Conservation (phyloP, 2,888 invertebrate genomes). For the Hypolimnas misippus region DNA sequence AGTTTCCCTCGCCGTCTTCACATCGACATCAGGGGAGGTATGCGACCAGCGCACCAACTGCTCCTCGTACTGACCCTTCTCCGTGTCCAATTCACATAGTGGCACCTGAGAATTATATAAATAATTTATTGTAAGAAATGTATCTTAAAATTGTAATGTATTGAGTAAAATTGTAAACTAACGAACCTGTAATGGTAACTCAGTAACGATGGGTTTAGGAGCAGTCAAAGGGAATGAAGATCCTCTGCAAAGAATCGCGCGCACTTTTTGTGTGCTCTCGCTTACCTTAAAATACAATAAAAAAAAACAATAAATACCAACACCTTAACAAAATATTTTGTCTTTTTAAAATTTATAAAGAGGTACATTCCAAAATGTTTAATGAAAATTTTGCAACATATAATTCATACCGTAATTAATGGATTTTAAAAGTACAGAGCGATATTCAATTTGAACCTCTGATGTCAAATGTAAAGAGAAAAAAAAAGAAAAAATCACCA, state of each 20-base stretch:
- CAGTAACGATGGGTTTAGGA: slow-evolving; percentile 92
- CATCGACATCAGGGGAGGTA: slow-evolving; percentile 85
- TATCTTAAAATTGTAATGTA: neutral
- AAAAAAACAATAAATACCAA: too few species aligned
- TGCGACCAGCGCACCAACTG: slow-evolving; percentile 86
- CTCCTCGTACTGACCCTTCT: slow-evolving; percentile 93
- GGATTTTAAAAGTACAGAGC: too few species aligned
- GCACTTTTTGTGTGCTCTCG: slow-evolving; percentile 90
- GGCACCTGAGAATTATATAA: slow-evolving; percentile 82
- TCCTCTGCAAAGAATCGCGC: slow-evolving; percentile 95
- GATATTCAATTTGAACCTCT: too few species aligned
- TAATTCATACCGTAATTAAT: too few species aligned
- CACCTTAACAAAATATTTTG: neutral
- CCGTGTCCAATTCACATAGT: slow-evolving; percentile 89
- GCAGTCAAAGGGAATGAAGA: slow-evolving; percentile 93
- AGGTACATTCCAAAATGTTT: too few species aligned
- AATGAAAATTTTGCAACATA: too few species aligned
- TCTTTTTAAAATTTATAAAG: too few species aligned
- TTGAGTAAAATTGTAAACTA: neutral
- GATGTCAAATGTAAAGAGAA: too few species aligned
- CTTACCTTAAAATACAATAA: slow-evolving; percentile 81
- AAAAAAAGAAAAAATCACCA: too few species aligned
- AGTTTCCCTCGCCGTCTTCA: slow-evolving; percentile 89
- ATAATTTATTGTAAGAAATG: too few species aligned
- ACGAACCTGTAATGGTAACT: slow-evolving; percentile 86